phyloP scores from a whole-genome alignment of 2,888 invertebrate species.

The Argyra leucocephala region DNA sequence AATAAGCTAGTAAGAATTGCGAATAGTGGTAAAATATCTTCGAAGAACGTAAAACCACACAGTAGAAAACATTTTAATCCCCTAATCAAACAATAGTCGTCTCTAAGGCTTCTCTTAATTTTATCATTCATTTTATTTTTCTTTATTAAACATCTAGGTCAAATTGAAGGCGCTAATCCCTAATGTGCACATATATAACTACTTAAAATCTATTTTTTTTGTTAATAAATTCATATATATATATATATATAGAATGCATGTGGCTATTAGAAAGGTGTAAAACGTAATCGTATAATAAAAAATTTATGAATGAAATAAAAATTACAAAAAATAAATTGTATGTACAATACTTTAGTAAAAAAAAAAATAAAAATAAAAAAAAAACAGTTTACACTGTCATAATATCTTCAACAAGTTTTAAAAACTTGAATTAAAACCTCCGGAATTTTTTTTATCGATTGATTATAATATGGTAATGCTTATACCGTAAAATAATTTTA shows the following conservation, averaged over 20 bases:
- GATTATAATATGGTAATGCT: too few relatives aligned
- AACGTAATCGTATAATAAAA: neutral
- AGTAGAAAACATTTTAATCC: too few relatives aligned
- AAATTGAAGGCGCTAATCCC: neutral
- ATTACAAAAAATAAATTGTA: neutral
- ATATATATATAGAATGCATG: neutral
- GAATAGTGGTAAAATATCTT: too few relatives aligned
- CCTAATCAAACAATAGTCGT: too few relatives aligned
- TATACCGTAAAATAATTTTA: too few relatives aligned
- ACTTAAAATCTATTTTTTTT: neutral
- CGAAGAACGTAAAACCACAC: too few relatives aligned
- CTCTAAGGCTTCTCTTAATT: too few relatives aligned
- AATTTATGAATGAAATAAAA: neutral
- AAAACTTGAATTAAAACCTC: neutral
- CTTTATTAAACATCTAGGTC: neutral
- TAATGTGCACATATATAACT: neutral
- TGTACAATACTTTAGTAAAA: too few relatives aligned
- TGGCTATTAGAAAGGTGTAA: neutral
- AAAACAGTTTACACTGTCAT: too few relatives aligned
- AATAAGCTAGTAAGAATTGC: too few relatives aligned
- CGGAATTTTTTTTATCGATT: slow-evolving; percentile 11
- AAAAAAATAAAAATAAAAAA: too few relatives aligned
- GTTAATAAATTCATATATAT: neutral
- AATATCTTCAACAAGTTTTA: neutral
- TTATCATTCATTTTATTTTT: too few relatives aligned